phyloP scores from a whole-genome alignment of 2,113 vertebrate species.

The Colius striatus region DNA sequence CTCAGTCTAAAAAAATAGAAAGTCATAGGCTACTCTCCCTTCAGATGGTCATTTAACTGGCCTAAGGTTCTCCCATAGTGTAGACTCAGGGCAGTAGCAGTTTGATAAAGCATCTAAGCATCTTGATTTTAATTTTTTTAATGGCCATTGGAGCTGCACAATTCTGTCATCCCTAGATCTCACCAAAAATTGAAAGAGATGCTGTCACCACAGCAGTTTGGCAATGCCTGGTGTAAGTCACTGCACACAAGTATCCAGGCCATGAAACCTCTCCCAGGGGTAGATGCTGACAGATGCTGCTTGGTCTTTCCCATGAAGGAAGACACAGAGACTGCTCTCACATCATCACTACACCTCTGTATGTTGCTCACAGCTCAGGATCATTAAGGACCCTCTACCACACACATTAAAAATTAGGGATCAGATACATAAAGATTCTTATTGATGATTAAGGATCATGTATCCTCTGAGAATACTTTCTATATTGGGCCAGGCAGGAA shows the following conservation, averaged over 20 bases:
- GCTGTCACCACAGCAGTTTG: not conserved
- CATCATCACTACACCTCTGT: fast-evolving
- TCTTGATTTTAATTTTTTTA: not conserved
- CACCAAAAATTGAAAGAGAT: not conserved
- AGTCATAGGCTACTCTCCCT: not conserved
- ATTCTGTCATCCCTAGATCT: not conserved
- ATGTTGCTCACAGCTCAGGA: not conserved
- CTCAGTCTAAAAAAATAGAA: not conserved
- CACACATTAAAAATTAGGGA: not conserved
- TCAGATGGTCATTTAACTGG: not conserved
- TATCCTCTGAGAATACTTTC: not conserved
- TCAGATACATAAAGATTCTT: not conserved
- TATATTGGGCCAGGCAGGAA: not conserved
- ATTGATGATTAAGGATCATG: not conserved
- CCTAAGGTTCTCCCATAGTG: not conserved
- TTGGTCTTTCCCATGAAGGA: not conserved
- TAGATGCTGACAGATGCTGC: not conserved
- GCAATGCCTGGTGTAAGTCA: not conserved
- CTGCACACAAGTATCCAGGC: fast-evolving
- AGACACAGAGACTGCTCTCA: not conserved
- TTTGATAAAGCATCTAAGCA: not conserved
- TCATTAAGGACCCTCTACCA: not conserved
- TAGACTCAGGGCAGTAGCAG: not conserved
- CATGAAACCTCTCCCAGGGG: not conserved
- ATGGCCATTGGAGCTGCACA: too few relatives aligned